A percentile compares a stretch with the other conserved stretches of the same genome.
These are phyloP conservation scores for Pollenia labialis DNA, from an alignment of 2,888 invertebrate species.

Conservation along the genomic window DNA sequence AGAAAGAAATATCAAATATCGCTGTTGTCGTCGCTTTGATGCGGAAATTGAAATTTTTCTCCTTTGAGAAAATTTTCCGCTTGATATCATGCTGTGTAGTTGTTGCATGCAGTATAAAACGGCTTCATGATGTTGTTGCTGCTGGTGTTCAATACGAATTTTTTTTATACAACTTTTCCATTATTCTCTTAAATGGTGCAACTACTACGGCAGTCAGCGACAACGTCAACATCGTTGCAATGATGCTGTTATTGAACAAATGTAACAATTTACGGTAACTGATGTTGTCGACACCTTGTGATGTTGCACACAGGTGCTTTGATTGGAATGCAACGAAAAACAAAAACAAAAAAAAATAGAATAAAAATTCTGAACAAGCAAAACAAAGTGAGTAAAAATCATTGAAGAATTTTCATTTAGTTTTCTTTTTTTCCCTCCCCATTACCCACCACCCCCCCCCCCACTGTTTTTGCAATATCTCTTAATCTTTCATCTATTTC, in stretches of 20 bases:
- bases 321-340: constrained; percentile 33
- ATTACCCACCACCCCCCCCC: too few species aligned
- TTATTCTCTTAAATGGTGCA: constrained; percentile 28
- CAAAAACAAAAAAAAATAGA: background rate
- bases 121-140: constrained; percentile 4
- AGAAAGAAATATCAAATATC: constrained; percentile 74
- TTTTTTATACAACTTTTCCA: constrained; percentile 10
- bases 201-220: constrained; percentile 9
- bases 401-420: constrained; percentile 22
- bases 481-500: constrained; percentile 7
- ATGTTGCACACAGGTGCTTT: constrained; percentile 47
- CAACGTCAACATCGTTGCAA: constrained; percentile 37
- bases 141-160: constrained; percentile 6
- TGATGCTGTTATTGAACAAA: constrained; percentile 61
- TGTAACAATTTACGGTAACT: constrained; percentile 60
- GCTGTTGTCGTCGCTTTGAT: constrained; percentile 73
- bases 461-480: constrained; percentile 2
- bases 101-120: constrained; percentile 24
- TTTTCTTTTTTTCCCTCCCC: background rate
- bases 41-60: constrained; percentile 79
- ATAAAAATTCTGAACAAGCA: constrained; percentile 15
- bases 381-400: constrained; percentile 51
- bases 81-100: constrained; percentile 64
- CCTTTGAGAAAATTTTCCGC: constrained; percentile 76
- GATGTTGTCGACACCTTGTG: constrained; percentile 62